These are phyloP conservation scores for Erythrolamprus reginae DNA, from an alignment of 2,113 vertebrate genomes.

Conservation along the genomic window DNA sequence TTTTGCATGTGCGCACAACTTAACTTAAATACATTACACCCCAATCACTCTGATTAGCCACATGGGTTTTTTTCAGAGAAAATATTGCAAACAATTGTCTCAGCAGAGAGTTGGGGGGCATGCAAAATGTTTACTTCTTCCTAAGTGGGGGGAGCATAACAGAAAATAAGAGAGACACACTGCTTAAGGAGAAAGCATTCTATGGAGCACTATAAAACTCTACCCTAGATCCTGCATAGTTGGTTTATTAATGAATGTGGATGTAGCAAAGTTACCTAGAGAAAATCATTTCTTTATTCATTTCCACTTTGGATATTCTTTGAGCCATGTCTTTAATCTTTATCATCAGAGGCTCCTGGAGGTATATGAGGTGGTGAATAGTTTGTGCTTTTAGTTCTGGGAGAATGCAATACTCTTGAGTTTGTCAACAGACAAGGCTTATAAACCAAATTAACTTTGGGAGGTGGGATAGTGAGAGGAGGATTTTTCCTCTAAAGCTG, in stretches of 20 bases:
- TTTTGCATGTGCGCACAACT: no score
- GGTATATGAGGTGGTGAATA: not conserved
- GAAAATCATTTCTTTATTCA: not conserved
- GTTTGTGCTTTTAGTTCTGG: not conserved
- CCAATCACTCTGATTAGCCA: no score
- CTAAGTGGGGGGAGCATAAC: no score
- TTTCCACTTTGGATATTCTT: not conserved
- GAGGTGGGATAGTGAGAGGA: not conserved
- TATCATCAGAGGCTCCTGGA: not conserved
- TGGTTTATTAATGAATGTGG: not conserved
- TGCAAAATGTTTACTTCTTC: no score
- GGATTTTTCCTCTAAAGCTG: not conserved
- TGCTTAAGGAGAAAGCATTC: not conserved
- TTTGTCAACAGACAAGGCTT: not conserved
- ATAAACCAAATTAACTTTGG: not conserved
- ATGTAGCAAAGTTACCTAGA: not conserved
- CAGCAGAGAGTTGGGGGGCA: no score
- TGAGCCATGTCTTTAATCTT: not conserved
- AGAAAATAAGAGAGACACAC: no score
- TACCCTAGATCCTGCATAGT: not conserved
- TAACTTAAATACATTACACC: no score
- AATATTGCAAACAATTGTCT: no score
- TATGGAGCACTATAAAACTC: not conserved
- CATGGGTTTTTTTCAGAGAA: no score
- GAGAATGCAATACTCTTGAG: not conserved